Conservation (phyloP, 1,140 invertebrate species). For the Drosophila lacteicornis region DNA sequence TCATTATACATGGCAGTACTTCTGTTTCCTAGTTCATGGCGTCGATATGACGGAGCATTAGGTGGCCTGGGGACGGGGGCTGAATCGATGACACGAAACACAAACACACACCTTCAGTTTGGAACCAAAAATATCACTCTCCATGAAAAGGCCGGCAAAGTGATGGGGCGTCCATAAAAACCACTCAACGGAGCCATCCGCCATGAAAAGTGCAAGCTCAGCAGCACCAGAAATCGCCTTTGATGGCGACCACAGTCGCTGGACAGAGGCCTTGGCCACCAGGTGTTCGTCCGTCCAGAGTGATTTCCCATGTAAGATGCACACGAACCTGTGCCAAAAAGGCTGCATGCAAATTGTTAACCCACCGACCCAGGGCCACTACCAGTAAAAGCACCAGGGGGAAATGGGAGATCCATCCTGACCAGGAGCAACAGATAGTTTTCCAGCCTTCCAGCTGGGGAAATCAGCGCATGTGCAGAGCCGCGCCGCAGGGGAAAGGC, state of each 20-base stretch:
- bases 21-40: slow-evolving; percentile 36
- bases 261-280: slow-evolving; percentile 9
- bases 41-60: slow-evolving; percentile 16
- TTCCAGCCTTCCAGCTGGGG: slow-evolving; percentile 52
- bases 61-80: neutral
- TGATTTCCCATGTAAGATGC: slow-evolving; percentile 63
- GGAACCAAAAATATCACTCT: slow-evolving; percentile 8
- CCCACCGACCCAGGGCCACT: slow-evolving; percentile 9
- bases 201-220: slow-evolving; percentile 39
- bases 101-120: slow-evolving; percentile 41
- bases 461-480: slow-evolving; percentile 48
- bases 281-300: slow-evolving; percentile 39
- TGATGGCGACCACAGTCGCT: slow-evolving; percentile 41
- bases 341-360: slow-evolving; percentile 60
- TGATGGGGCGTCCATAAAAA: slow-evolving; percentile 17
- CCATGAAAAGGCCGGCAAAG: slow-evolving; percentile 9
- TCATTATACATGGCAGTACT: slow-evolving; percentile 41
- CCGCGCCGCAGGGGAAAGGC: slow-evolving; percentile 20
- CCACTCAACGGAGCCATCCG: slow-evolving; percentile 17
- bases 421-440: slow-evolving; percentile 76
- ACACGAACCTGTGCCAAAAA: slow-evolving; percentile 52
- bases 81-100: slow-evolving; percentile 40
- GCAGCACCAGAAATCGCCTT: slow-evolving; percentile 46
- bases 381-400: slow-evolving; percentile 2
- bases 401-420: neutral